A percentile compares a stretch with the other conserved stretches of the same genome.
Conservation (phyloP, 2,797 vertebrate genomes). For the Hippopotamyrus pictus region DNA sequence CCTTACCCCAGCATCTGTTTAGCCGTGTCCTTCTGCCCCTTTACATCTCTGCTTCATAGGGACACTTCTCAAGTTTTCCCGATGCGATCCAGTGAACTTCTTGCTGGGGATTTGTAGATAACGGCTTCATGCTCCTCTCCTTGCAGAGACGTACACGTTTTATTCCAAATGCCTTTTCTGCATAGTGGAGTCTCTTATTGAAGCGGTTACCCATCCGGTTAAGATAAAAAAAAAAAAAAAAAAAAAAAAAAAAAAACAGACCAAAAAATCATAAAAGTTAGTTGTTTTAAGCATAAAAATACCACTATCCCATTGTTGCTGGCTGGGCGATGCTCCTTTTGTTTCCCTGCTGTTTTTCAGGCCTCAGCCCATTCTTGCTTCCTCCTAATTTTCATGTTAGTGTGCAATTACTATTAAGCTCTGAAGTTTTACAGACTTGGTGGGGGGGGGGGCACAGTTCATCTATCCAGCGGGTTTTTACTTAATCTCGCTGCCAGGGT, state of each 20-base stretch:
- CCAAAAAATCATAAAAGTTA: neutral
- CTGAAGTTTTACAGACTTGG: conserved; percentile 50
- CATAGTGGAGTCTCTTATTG: neutral
- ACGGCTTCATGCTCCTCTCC: neutral
- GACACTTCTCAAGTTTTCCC: neutral
- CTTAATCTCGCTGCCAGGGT: conserved; percentile 29
- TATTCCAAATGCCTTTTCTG: neutral
- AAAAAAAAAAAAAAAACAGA: neutral
- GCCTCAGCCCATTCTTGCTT: conserved; percentile 28
- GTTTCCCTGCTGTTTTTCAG: conserved; percentile 37
- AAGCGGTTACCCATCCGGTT: neutral
- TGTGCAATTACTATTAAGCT: conserved; percentile 47
- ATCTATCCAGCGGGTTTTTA: conserved; percentile 29
- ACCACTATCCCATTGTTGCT: neutral
- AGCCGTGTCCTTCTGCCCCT: neutral
- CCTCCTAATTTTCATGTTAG: conserved; percentile 45
- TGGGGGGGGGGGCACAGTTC: conserved; percentile 14
- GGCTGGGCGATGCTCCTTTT: conserved; percentile 16
- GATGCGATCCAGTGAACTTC: neutral
- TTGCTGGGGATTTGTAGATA: neutral
- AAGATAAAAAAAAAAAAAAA: neutral
- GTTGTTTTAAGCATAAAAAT: neutral
- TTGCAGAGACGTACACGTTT: neutral
- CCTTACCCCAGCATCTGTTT: neutral
- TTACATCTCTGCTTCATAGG: neutral